Percentiles rank a stretch among this genome's conserved stretches.
Evolutionary conservation across 2,113 vertebrate species (phyloP).

Genomic region (Saguinus imperator): DNA sequence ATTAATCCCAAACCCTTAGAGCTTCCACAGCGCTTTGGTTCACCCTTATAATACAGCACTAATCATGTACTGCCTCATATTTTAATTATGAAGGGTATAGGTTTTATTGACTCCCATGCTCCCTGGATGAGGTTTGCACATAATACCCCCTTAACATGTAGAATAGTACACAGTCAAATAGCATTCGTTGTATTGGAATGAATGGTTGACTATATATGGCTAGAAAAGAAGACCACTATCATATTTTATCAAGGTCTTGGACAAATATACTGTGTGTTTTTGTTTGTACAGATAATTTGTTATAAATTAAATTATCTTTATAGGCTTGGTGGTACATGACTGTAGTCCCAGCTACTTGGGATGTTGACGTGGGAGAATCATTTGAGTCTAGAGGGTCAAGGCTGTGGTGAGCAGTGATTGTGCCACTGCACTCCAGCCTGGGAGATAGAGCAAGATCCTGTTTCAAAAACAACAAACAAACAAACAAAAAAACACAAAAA

Average conservation of each 20-base stretch:
- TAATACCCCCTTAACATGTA: not conserved
- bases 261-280: not conserved
- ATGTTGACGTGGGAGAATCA: too few species aligned
- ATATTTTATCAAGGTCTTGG: constrained; percentile 16
- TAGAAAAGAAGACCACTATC: not conserved
- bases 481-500: too few species aligned
- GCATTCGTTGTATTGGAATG: not conserved
- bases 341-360: too few species aligned
- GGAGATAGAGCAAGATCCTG: too few species aligned
- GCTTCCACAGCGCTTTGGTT: not conserved
- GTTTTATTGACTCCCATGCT: constrained; percentile 10
- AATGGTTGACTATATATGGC: not conserved
- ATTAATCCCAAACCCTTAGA: not conserved
- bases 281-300: constrained; percentile 12
- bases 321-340: too few species aligned
- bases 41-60: not conserved
- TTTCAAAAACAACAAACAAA: too few species aligned
- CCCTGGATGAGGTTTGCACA: not conserved
- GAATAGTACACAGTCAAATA: not conserved
- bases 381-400: too few species aligned
- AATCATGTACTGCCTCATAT: not conserved
- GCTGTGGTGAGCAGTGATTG: too few species aligned
- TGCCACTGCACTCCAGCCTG: too few species aligned
- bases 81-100: constrained; percentile 18
- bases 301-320: not conserved